Base-by-base conservation (phyloP, 2,888 invertebrate genomes). In the Trilocha varians region DNA sequence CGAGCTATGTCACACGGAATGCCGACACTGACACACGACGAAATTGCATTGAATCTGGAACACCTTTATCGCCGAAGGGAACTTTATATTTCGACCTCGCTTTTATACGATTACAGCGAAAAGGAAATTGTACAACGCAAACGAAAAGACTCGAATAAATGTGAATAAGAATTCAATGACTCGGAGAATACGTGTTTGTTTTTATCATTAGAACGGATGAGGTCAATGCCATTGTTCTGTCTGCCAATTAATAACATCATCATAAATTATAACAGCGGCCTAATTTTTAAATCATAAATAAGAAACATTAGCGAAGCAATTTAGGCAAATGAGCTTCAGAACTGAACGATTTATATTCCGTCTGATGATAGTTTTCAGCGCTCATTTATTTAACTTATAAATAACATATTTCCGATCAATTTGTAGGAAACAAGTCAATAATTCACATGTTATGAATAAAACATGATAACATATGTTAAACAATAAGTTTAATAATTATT, bases 11-110 rank as follows among this genome's bases (percentile, higher is more conserved):
- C 47, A 58, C 52, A 57, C 56, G 46, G 47, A 57, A 62, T 52
- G 48, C 48, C 55, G 48, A 49, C 55, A 48, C 50, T 49, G 60
- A 57, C 59, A 62, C 51, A 54, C 57, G 52, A 54, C 56, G 48
- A 58, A 62, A 60, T 65, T 63, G 61, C 60, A 58, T 55, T 56
- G 57, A 57, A 60, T 57, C 50, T 56, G 48, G 53, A 59, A 55
- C 53, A 52, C 50, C 49, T 53, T 57, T 55, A 51, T 55, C 54
- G 53, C 46, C 50, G 53, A 52, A 54, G 49, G 46, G 43, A 50
- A 36, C 47, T 47, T 50, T 51, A 50, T 51, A 54, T 47, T 36
- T 33, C 16, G 38, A 34, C 35, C 25, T 15, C 25, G 38, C 32
- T 16, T 42, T 42, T 35, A 43, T 46, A 41, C 34, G 34, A 39